Evolutionary conservation across 2,888 invertebrate species (phyloP).

Genomic region (Rhodophaea formosa): DNA sequence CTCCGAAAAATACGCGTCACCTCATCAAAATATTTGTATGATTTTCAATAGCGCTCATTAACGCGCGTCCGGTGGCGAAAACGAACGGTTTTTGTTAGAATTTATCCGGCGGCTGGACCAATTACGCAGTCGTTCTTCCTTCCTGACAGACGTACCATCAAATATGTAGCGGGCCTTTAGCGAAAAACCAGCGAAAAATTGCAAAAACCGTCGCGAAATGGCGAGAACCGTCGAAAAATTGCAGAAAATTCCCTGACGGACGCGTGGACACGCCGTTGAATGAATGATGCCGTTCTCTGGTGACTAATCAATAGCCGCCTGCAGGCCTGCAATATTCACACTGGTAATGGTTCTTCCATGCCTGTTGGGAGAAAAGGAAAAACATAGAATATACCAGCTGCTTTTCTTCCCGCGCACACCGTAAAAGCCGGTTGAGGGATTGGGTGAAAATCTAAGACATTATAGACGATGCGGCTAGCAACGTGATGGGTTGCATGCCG

Average conservation of each 20-base stretch:
- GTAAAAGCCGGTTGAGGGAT: too few relatives aligned
- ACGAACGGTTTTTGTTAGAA: conserved; percentile 37
- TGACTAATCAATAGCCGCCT: conserved; percentile 54
- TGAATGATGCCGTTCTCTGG: conserved; percentile 57
- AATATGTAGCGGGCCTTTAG: conserved; percentile 60
- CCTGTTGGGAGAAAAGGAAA: too few relatives aligned
- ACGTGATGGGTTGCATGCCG: too few relatives aligned
- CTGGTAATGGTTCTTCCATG: too few relatives aligned
- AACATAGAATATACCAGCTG: too few relatives aligned
- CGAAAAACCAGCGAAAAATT: conserved; percentile 40
- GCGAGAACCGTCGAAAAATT: conserved; percentile 26
- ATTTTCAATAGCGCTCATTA: conserved; percentile 19
- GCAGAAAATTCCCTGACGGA: conserved; percentile 46
- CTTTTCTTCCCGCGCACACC: too few relatives aligned
- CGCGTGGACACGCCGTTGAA: conserved; percentile 57
- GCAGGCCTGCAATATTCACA: conserved; percentile 26
- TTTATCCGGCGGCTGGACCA: conserved; percentile 56
- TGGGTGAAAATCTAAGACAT: too few relatives aligned
- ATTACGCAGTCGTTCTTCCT: conserved; percentile 63
- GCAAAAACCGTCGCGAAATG: conserved; percentile 27
- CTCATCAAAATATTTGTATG: conserved; percentile 15
- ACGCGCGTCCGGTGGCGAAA: conserved; percentile 15
- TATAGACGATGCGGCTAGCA: too few relatives aligned
- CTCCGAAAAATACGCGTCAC: neutral
- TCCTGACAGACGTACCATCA: conserved; percentile 63